Evolutionary conservation across 2,888 invertebrate genomes (phyloP), one percentile per base, ranked within the genome.

Genomic region (Lasioglossum malachurum): DNA sequence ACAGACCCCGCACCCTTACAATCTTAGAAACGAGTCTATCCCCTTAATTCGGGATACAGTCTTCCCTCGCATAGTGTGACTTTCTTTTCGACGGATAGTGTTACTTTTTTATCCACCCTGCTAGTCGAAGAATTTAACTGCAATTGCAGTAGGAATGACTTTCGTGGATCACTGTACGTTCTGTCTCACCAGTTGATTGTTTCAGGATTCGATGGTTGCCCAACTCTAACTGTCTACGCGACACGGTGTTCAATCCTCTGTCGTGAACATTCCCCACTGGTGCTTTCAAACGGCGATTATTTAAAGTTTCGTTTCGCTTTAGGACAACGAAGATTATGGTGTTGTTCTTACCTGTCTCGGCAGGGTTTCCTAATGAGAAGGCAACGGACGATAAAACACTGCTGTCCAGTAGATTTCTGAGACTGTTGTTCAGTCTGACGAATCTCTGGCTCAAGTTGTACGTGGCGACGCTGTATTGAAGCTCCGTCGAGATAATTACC

Each of bases 401-500:
- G 8, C 85, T 90, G n/a, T 87, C 92, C 2, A 94, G 87, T n/a
- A 94, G 96, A 4, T 96, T 95, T 1, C 95, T 96, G 0, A 97
- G 95, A 1, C 95, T 96, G 38, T 96, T 95, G 90, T 97, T 97
- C 64, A 97, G 95, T 0, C 96, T 96, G 16, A 94, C 94, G 89
- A 97, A 96, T 31, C 97, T 95, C 57, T 96, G 96, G 44, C 96
- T 96, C 41, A 97, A 95, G 7, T 96, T 96, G 78, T 96, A 95
- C 3, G 96, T 96, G 0, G 96, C 95, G 89, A 97, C 96, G 53
- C 96, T 96, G 82, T 96, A 97, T 92, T 97, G 97, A 3, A 97
- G 95, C 92, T 97, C 97, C 91, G 97, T 94, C 67, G 96, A 96
- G 90, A 97, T 95, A 74, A 97, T 96, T 64, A 97, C 96, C 86